Conservation (phyloP, 2,113 vertebrate genomes). For the Erythrocebus patas region DNA sequence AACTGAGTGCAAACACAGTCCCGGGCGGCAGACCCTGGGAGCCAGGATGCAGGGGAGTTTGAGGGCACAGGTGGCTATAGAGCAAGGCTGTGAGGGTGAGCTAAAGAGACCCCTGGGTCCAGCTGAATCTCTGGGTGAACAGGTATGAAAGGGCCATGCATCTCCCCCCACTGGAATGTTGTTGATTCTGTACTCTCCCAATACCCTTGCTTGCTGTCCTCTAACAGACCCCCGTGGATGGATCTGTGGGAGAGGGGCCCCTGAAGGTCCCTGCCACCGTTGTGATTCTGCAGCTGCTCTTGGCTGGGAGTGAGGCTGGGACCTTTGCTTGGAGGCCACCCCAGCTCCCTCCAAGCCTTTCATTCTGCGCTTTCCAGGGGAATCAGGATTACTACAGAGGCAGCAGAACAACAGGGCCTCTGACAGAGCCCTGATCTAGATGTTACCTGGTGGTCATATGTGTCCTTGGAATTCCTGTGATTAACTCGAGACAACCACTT, state of each 20-base stretch:
- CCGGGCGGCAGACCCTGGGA: accelerated
- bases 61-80: accelerated
- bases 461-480: background rate
- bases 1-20: background rate
- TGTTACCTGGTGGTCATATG: background rate
- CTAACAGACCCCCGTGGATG: background rate
- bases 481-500: accelerated
- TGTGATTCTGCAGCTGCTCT: background rate
- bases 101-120: background rate
- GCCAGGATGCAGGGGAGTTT: accelerated
- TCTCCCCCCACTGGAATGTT: accelerated
- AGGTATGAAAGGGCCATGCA: background rate
- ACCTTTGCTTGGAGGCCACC: background rate
- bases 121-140: too few species aligned
- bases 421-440: background rate
- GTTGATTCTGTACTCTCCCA: too few species aligned
- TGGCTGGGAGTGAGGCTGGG: background rate
- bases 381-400: background rate
- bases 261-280: background rate
- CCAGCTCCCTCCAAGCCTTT: background rate
- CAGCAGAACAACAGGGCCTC: background rate
- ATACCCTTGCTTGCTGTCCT: accelerated
- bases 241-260: background rate
- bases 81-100: background rate
- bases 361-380: background rate